Evolutionary conservation across 2,888 invertebrate species (phyloP), one percentile per base, ranked within the genome.

Genomic region (Anoplius nigerrimus): DNA sequence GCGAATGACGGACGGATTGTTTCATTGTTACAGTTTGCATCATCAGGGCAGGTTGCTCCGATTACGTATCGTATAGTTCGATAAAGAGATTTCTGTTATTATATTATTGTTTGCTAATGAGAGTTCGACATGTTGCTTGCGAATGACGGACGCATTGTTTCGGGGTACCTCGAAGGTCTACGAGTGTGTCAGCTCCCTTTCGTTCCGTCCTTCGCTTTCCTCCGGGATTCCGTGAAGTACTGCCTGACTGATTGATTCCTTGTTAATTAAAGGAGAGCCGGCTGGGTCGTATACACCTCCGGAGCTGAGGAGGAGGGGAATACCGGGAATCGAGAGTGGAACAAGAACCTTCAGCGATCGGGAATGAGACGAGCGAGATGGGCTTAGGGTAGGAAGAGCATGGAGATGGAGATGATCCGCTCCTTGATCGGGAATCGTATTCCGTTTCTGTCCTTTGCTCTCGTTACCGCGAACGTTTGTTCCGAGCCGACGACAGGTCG

Each of bases 201-300:
- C 42, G 51, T 48, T 15, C 52, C 27, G 46, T 52, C 58, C 53
- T 54, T 67, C 64, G 68, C 69, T 75, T 73, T 81, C 76, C 80
- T 72, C 66, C 71, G 74, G 79, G 78, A 81, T 81, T 75, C 78
- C 76, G 71, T 62, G 77, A 72, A 75, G 60, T 24, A 45, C 61
- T 57, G 72, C 72, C 65, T 76, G 80, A 79, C 80, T 83, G 84
- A 85, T 85, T 83, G 82, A 85, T 84, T 85, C 80, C 77, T 80
- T 69, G 82, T 85, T 86, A 87, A 87, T 87, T 86, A 85, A 83
- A 84, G 82, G 72, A 75, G 75, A 67, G 59, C 68, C 73, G 71
- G n/a, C 74, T 78, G 74, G 71, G 67, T 16, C 24, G 42, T 76
- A 75, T 61, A 66, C 69, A 68, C 71, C 68, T 67, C 21, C 58